These are phyloP conservation scores for Melolontha melolontha DNA, from an alignment of 2,888 invertebrate genomes.

Conservation along the genomic window DNA sequence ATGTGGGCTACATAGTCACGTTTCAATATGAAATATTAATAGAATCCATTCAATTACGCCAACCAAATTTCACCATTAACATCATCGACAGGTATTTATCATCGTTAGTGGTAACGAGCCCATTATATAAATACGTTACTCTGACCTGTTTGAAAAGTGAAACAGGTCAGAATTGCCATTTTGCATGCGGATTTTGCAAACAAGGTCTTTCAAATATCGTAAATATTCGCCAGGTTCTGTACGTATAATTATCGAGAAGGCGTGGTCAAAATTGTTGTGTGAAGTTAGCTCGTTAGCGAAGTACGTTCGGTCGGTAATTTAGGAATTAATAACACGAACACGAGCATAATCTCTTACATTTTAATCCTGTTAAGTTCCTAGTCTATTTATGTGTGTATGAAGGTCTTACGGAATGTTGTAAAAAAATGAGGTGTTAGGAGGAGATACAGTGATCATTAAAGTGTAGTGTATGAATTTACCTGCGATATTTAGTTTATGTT, in stretches of 20 bases:
- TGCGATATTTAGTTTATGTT: no score
- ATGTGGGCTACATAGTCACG: not conserved
- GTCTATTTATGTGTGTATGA: no score
- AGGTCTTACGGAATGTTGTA: no score
- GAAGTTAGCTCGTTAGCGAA: constrained; percentile 5
- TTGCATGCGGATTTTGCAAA: constrained; percentile 26
- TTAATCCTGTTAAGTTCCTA: no score
- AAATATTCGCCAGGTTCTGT: constrained; percentile 7
- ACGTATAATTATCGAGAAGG: constrained; percentile 19
- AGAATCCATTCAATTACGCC: constrained; percentile 26
- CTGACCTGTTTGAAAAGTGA: constrained; percentile 10
- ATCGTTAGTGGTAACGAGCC: constrained; percentile 25
- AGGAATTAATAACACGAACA: not conserved
- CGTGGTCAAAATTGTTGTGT: constrained; percentile 2
- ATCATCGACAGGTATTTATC: constrained; percentile 39
- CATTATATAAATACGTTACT: constrained; percentile 4
- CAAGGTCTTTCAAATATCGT: constrained; percentile 3
- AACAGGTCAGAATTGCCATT: constrained; percentile 26
- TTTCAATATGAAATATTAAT: constrained; percentile 8
- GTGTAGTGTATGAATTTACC: no score
- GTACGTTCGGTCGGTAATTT: not conserved
- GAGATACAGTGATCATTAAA: no score
- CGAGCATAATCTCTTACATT: no score
- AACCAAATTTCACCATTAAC: constrained; percentile 10
- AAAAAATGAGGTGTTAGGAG: no score